phyloP scores from a whole-genome alignment of 2,888 invertebrate species.

The Formica aserva region DNA sequence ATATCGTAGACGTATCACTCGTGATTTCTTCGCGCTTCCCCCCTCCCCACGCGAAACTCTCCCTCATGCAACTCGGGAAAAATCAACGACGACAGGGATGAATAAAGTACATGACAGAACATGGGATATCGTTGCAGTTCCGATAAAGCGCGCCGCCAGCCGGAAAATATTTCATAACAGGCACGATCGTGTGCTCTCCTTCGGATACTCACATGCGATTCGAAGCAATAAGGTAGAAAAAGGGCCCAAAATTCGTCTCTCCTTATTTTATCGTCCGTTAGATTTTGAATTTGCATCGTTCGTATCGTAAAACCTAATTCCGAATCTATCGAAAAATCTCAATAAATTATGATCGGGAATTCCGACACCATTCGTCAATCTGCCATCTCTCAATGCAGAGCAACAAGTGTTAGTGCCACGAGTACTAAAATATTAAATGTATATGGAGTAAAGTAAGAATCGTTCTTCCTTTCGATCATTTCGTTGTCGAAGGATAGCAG shows the following conservation, averaged over 20 bases:
- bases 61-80: conserved; percentile 17
- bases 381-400: neutral
- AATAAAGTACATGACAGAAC: conserved; percentile 33
- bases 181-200: neutral
- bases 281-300: neutral
- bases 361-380: neutral
- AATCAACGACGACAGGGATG: conserved; percentile 54
- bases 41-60: neutral
- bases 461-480: conserved; percentile 2
- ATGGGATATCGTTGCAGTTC: conserved; percentile 12
- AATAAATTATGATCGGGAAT: neutral
- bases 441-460: neutral
- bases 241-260: neutral
- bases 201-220: neutral
- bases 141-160: conserved; percentile 30
- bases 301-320: neutral
- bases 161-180: conserved; percentile 50
- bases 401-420: conserved; percentile 42
- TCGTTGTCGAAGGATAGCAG: conserved; percentile 4
- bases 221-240: neutral
- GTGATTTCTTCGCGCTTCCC: conserved; percentile 57
- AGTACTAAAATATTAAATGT: conserved; percentile 26
- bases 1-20: conserved; percentile 64
- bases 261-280: neutral
- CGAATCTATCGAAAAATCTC: neutral